Conservation (phyloP, 2,113 vertebrate genomes). For the Ranitomeya variabilis region DNA sequence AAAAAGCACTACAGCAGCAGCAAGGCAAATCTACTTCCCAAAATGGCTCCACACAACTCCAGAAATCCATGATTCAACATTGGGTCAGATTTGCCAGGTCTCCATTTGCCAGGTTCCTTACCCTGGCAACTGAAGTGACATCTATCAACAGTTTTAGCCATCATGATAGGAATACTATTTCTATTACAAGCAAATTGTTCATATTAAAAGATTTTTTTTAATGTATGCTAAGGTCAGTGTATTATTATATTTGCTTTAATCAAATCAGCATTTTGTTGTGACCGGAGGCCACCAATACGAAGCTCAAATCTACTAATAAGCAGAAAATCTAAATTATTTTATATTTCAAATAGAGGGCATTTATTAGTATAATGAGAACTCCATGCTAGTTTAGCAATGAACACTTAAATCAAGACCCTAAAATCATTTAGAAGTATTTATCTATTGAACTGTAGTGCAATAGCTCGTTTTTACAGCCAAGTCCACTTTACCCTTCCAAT, state of each 20-base stretch:
- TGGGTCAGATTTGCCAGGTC: no score
- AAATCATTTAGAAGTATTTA: conserved; percentile 10
- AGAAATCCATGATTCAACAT: no score
- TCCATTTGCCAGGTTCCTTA: no score
- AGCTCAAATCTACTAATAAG: conserved; percentile 19
- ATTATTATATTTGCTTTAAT: conserved; percentile 15
- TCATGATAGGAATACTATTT: no score
- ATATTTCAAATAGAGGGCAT: background rate
- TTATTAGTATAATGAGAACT: conserved; percentile 42
- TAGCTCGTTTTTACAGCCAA: background rate
- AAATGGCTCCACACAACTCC: no score
- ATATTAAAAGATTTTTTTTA: background rate
- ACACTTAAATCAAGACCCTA: conserved; percentile 7
- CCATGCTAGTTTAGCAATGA: conserved; percentile 22
- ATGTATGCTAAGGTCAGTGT: background rate
- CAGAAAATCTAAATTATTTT: conserved; percentile 11
- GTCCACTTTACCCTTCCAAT: background rate
- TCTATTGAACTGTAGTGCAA: conserved; percentile 8
- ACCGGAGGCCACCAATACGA: background rate
- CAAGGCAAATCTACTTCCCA: no score
- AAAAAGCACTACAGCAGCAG: no score
- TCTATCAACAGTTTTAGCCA: background rate
- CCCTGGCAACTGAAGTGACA: background rate
- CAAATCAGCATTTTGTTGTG: conserved; percentile 1
- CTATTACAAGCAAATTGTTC: background rate